These are phyloP conservation scores for Squalus acanthias DNA, from an alignment of 2,797 vertebrate species.

Conservation along the genomic window DNA sequence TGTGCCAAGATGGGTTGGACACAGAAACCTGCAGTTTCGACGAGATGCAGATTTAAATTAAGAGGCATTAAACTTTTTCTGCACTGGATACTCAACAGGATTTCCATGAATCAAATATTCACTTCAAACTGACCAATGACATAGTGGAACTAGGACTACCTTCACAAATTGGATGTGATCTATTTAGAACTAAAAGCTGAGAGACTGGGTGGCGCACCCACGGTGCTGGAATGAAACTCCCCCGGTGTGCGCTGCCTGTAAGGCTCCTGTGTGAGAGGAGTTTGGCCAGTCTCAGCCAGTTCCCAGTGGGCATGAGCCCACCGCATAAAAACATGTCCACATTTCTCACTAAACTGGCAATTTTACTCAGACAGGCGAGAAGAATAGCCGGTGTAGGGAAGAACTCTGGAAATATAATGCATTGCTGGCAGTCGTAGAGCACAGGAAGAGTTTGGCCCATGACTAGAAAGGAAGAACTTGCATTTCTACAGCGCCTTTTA, in stretches of 20 bases:
- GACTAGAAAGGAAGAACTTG: not conserved
- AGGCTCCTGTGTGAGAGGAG: not conserved
- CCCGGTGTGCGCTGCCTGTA: not conserved
- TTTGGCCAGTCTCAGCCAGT: not conserved
- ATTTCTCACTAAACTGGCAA: not conserved
- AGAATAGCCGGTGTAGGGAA: not conserved
- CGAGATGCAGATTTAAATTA: not conserved
- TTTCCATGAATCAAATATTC: not conserved
- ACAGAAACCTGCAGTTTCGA: not conserved
- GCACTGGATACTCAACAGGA: not conserved
- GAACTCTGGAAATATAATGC: not conserved
- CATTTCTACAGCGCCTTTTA: not conserved
- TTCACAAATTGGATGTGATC: not conserved
- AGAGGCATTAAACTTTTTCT: not conserved
- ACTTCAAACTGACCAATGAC: not conserved
- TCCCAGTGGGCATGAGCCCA: not conserved
- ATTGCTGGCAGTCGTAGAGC: not conserved
- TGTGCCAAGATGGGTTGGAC: not conserved
- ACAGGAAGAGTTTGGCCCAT: not conserved
- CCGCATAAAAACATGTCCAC: not conserved
- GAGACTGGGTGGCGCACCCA: not conserved
- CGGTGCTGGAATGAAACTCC: not conserved
- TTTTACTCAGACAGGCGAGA: not conserved
- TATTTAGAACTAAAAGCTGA: not conserved
- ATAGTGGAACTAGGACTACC: not conserved